Base-by-base conservation (phyloP, 2,113 vertebrate species). In the Mixornis gularis region DNA sequence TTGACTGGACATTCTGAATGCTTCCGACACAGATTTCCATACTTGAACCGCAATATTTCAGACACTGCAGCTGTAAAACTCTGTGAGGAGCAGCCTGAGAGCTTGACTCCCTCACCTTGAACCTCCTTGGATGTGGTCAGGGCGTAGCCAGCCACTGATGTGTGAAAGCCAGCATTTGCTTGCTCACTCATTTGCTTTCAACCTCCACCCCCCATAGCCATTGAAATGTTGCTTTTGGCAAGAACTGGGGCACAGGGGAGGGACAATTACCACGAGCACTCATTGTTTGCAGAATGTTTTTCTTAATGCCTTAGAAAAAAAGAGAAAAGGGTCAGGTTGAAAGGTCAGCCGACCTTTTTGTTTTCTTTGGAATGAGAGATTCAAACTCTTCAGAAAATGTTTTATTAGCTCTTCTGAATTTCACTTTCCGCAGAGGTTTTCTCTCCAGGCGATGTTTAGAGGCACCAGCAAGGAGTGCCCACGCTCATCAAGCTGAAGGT, bases 261-360 rank as follows among this genome's bases (percentile, higher is more conserved):
- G 95, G 95, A 96, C 95, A 92, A 96, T 96, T 97, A 96, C 95
- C 93, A 96, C 89, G 70, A 96, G 85, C 87, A 64, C 59, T 92
- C 94, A 96, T 97, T 97, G 96, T 97, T 96, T 97, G 95, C 94
- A 96, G 94, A 94, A 97, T 97, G 96, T 96, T 96, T 96, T 96
- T 96, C 96, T 97, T 96, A 96, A 93, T 95, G 93, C 95, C 89
- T 95, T 68, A 92, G 94, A 49, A 87, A 96, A 96, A 95, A 95
- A 94, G 69, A 93, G 79, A 92, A 60, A 93, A 89, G 82, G 96
- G 91, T 95, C 92, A 96, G 95, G 96, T 93, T 96, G 94, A 94
- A 95, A 96, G 95, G 96, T 94, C 96, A 95, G 76, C 63, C 78
- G 96, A 97, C 96, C 96, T 93, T 89, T 96, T 97, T 96, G 95